Evolutionary conservation across 2,888 invertebrate species (phyloP).

Genomic region (Platycnemis pennipes): DNA sequence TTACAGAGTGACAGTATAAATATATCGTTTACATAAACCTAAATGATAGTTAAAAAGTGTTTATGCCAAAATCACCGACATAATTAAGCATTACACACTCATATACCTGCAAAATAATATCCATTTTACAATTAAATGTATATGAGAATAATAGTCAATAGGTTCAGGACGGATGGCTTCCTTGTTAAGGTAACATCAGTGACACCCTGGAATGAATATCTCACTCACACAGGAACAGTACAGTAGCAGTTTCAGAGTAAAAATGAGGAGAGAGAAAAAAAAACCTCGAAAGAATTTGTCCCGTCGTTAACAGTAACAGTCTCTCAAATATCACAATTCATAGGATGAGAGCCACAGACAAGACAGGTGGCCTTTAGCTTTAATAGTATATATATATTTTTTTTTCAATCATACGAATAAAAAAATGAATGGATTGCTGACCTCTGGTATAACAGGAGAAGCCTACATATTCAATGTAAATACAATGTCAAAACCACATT

Average conservation of each 20-base stretch:
- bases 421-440: conserved; percentile 55
- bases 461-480: conserved; percentile 66
- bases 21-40: conserved; percentile 9
- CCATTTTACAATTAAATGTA: conserved; percentile 56
- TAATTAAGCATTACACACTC: conserved; percentile 11
- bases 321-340: conserved; percentile 68
- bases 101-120: conserved; percentile 48
- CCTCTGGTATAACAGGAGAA: conserved; percentile 59
- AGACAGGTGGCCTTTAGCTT: conserved; percentile 39
- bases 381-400: too few relatives aligned
- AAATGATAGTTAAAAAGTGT: conserved; percentile 10
- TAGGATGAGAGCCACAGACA: conserved; percentile 63
- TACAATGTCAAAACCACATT: conserved; percentile 68
- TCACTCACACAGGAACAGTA: conserved; percentile 58
- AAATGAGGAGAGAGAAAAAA: conserved; percentile 41
- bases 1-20: conserved; percentile 4
- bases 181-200: conserved; percentile 64
- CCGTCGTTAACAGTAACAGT: conserved; percentile 63
- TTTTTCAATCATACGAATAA: conserved; percentile 37
- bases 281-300: conserved; percentile 53
- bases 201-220: conserved; percentile 60
- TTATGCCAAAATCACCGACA: conserved; percentile 38
- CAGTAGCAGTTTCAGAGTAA: conserved; percentile 62
- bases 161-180: conserved; percentile 63
- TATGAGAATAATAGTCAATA: conserved; percentile 43